Evolutionary conservation across 2,797 vertebrate species (phyloP).

Genomic region (Bufotes viridis): DNA sequence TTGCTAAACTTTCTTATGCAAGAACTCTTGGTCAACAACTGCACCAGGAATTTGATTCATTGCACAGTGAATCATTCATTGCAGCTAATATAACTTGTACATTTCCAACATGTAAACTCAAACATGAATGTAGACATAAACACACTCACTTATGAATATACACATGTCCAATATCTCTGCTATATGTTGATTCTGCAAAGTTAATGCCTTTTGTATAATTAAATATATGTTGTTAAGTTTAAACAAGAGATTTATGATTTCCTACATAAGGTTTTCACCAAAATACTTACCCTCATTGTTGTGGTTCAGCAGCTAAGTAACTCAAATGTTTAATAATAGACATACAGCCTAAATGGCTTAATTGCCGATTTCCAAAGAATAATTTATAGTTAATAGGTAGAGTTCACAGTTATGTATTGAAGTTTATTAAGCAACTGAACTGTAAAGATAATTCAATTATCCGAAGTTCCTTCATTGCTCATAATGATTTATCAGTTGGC

Average conservation of each 20-base stretch:
- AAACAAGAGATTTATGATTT: constrained; percentile 9
- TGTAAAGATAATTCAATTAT: constrained; percentile 34
- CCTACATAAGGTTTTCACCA: neutral
- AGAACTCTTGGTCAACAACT: no score
- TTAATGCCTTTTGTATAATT: neutral
- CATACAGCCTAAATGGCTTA: constrained; percentile 25
- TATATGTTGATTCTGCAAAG: neutral
- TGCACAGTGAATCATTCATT: no score
- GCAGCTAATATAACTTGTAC: no score
- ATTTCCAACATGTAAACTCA: no score
- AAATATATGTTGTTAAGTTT: neutral
- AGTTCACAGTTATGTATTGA: constrained; percentile 19
- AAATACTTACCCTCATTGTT: constrained; percentile 14
- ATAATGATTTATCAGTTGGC: neutral
- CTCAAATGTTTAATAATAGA: constrained; percentile 24
- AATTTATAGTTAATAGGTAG: constrained; percentile 40
- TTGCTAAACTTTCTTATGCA: no score
- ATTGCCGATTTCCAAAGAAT: constrained; percentile 25
- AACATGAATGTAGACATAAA: no score
- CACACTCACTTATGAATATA: no score
- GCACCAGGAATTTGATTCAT: no score
- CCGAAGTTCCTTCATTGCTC: neutral
- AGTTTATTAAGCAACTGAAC: constrained; percentile 27
- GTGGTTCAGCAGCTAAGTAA: constrained; percentile 24
- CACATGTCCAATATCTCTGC: no score